Evolutionary conservation across 2,797 vertebrate genomes (phyloP).

Genomic region (Tapirus indicus): DNA sequence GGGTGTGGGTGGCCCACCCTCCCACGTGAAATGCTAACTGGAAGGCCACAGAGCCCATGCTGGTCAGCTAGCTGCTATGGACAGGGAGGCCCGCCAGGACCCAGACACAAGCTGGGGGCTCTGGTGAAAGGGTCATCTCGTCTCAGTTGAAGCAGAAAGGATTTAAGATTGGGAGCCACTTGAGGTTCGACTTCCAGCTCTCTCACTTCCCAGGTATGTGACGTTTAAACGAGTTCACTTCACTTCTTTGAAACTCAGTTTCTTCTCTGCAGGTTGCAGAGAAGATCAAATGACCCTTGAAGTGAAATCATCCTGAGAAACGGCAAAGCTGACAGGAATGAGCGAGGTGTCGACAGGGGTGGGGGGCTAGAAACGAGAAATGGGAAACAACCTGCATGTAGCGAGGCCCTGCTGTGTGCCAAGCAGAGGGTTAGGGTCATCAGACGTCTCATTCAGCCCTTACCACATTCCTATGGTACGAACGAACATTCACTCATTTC

Average conservation of each 20-base stretch:
- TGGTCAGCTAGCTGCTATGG: not conserved
- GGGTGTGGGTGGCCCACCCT: not conserved
- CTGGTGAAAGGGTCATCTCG: not conserved
- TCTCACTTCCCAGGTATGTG: not conserved
- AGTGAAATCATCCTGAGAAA: not conserved
- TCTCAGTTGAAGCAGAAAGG: not conserved
- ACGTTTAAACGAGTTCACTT: not conserved
- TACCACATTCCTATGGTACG: not conserved
- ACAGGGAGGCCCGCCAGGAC: not conserved
- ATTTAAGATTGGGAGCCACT: not conserved
- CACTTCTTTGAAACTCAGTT: not conserved
- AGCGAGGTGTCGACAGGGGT: not conserved
- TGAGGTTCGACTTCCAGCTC: not conserved
- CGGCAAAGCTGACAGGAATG: not conserved
- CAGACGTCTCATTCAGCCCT: not conserved
- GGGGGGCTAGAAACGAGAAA: not conserved
- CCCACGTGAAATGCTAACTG: too few relatives aligned
- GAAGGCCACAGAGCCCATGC: not conserved
- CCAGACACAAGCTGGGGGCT: not conserved
- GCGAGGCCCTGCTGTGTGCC: not conserved
- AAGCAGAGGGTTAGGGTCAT: not conserved
- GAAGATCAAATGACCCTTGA: not conserved
- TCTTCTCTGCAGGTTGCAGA: not conserved
- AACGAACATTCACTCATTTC: not conserved
- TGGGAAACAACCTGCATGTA: too few relatives aligned